A percentile compares a stretch with the other conserved stretches of the same genome.
Conservation (phyloP, 2,888 invertebrate species). For the Mimas tiliae region DNA sequence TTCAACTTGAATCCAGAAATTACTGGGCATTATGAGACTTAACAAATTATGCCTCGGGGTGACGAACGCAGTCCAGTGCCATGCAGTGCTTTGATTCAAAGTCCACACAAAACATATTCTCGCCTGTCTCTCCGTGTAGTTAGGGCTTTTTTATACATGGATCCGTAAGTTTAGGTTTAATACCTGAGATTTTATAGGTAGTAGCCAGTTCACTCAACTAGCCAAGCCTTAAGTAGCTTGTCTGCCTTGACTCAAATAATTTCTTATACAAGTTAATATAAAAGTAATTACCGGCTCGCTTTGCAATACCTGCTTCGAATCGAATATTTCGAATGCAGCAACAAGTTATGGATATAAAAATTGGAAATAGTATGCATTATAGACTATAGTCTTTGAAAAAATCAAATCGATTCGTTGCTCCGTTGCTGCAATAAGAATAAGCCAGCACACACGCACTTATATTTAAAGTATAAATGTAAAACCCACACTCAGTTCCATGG, state of each 20-base stretch:
- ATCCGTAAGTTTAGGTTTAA: neutral
- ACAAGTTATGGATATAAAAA: neutral
- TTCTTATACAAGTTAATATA: slow-evolving; percentile 19
- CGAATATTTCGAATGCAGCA: neutral
- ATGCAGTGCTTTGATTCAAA: no score
- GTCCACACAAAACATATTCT: no score
- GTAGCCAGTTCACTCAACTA: slow-evolving; percentile 28
- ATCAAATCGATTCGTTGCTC: no score
- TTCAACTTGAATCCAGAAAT: no score
- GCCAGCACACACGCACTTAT: neutral
- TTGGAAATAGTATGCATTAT: slow-evolving; percentile 2
- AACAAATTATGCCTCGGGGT: no score
- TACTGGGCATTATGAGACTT: no score
- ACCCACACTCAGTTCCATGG: neutral
- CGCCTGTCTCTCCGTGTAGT: neutral
- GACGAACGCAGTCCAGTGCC: no score
- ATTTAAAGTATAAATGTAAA: slow-evolving; percentile 2
- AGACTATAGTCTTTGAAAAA: no score
- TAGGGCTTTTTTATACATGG: neutral
- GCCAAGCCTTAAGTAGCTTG: slow-evolving; percentile 16
- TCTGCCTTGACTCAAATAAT: slow-evolving; percentile 50
- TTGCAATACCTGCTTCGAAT: neutral
- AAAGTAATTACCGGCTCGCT: neutral
- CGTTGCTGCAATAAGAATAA: no score
- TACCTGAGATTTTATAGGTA: slow-evolving; percentile 2